A percentile compares a stretch with the other conserved stretches of the same genome.
Conservation (phyloP, 2,113 vertebrate genomes). For the Myodes glareolus region DNA sequence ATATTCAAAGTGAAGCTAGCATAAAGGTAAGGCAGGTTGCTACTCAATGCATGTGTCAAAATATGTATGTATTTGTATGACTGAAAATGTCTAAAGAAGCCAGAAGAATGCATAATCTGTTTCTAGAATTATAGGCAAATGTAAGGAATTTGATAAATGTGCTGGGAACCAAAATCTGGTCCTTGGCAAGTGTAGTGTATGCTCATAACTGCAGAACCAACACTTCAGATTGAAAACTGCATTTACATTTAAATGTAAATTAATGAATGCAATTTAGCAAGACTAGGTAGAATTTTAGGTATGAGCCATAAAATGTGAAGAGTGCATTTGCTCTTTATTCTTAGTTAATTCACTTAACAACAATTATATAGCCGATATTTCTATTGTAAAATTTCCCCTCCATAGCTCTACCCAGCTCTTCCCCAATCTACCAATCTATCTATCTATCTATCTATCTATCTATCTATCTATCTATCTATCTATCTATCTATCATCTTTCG, state of each 20-base stretch:
- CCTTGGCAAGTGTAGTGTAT: background rate
- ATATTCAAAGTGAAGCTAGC: background rate
- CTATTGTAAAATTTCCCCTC: background rate
- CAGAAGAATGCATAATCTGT: no score
- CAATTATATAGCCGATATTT: background rate
- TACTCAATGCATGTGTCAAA: background rate
- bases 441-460: background rate
- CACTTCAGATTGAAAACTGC: background rate
- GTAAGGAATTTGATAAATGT: background rate
- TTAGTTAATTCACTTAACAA: background rate
- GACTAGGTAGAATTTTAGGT: background rate
- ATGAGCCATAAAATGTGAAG: background rate
- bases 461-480: no score
- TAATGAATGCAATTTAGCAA: background rate
- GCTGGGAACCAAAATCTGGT: background rate
- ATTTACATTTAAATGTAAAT: background rate
- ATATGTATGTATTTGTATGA: background rate
- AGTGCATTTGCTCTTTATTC: background rate
- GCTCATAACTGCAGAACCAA: background rate
- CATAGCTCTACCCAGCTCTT: background rate
- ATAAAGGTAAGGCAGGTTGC: background rate
- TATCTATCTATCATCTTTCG: no score
- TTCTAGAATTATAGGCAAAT: background rate
- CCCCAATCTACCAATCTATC: background rate
- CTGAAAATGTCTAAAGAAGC: accelerated